Evolutionary conservation across 2,797 vertebrate genomes (phyloP), one percentile per base, ranked within the genome.

Genomic region (Thamnophis elegans): DNA sequence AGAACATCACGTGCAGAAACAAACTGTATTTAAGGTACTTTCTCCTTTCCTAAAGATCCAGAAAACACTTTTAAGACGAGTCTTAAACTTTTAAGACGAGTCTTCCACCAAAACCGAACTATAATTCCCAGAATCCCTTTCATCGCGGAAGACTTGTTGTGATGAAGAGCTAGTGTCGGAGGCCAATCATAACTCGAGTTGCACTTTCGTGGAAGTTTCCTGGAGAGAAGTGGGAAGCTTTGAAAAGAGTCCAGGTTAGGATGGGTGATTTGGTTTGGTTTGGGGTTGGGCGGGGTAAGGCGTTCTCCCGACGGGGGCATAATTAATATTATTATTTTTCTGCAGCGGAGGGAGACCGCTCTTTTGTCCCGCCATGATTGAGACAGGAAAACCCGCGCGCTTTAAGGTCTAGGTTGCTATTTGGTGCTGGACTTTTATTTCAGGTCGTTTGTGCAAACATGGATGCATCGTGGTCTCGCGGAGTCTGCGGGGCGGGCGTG

Each of bases 91-190:
- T 13, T 51, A 51, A 32, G 11, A 14, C 32, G 36, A 25, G 2
- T 2, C 13, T 42, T 9, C 25, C 14, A 85, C 18, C 0, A 25
- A 26, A 5, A 6, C 10, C 0, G 26, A 87, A 94, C 93, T 89
- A 94, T 92, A 0, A 0, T 82, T 93, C 95, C 95, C 96, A 0
- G 36, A 58, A 10, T 4, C 18, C 94, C 26, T 25, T 26, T 93
- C 90, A 58, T 0, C 56, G 28, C 0, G 36, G 0, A 0, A 1
- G n/a, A 0, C 0, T 0, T 20, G 1, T 0, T 1, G 0, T 7
- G 93, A 0, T 54, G 53, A 51, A 9, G 51, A 9, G 9, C n/a
- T 3, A 0, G 26, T 14, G 8, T 36, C 90, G 13, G 5, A 26
- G 54, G 78, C 96, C 95, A 94, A 93, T 95, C 0, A 78, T 1